phyloP scores from a whole-genome alignment of 2,113 vertebrate species.

The Taurulus bubalis region DNA sequence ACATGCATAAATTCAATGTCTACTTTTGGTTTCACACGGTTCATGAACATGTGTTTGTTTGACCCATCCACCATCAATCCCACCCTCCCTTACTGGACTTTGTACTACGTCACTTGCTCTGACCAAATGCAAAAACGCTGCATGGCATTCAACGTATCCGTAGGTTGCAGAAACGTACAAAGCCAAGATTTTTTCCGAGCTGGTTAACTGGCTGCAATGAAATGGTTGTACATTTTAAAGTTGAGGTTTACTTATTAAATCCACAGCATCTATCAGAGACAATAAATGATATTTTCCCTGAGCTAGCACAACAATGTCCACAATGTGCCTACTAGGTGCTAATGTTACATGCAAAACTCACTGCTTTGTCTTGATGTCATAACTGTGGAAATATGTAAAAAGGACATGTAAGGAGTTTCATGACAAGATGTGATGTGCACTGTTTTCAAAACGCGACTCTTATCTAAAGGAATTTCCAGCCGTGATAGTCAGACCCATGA shows the following conservation, averaged over 20 bases:
- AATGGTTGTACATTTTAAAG: slow-evolving; percentile 9
- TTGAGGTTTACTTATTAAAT: slow-evolving; percentile 34
- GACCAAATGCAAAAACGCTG: not conserved
- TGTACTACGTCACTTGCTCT: not conserved
- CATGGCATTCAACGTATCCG: not conserved
- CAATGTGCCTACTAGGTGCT: slow-evolving; percentile 40
- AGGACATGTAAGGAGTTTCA: slow-evolving; percentile 33
- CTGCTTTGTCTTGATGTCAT: slow-evolving; percentile 73
- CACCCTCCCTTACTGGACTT: not conserved
- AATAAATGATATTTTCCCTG: slow-evolving; percentile 69
- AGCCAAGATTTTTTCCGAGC: not conserved
- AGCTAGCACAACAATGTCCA: slow-evolving; percentile 64
- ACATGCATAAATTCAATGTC: not conserved
- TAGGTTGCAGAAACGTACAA: not conserved
- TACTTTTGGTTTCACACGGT: not conserved
- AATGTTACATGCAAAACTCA: slow-evolving; percentile 64
- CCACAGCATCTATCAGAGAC: slow-evolving; percentile 78
- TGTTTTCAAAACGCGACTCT: not conserved
- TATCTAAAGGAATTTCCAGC: not conserved
- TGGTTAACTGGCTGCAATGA: slow-evolving; percentile 8
- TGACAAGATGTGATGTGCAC: slow-evolving; percentile 10
- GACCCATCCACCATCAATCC: not conserved
- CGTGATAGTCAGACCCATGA: not conserved
- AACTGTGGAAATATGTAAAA: slow-evolving; percentile 54
- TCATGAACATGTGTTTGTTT: not conserved